These are phyloP conservation scores for Oceanodroma leucorhoa DNA, from an alignment of 2,797 vertebrate species.

Conservation along the genomic window DNA sequence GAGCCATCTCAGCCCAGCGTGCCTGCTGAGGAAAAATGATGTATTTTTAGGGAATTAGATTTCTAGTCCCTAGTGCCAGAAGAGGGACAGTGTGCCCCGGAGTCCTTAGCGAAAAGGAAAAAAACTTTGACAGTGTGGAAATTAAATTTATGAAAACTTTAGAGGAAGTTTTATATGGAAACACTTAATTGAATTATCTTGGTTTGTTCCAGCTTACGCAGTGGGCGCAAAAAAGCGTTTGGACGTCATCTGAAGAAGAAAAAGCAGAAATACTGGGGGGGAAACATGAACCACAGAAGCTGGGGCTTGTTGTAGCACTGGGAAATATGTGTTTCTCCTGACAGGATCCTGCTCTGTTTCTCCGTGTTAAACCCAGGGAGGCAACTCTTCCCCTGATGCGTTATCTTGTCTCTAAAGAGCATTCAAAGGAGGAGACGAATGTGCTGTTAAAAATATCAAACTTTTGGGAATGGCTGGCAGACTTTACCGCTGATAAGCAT, in stretches of 20 bases:
- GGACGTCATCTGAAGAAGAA: neutral
- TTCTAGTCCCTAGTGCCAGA: neutral
- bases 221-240: neutral
- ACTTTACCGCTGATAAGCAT: neutral
- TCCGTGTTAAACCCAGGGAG: neutral
- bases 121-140: neutral
- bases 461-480: constrained; percentile 43
- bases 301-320: neutral
- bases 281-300: neutral
- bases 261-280: neutral
- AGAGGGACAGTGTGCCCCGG: neutral
- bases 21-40: neutral
- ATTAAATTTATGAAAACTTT: neutral
- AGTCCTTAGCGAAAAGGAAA: neutral
- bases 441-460: constrained; percentile 54
- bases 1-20: neutral
- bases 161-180: neutral
- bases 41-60: neutral
- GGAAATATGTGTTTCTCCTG: neutral
- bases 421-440: constrained; percentile 41
- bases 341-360: neutral
- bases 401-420: constrained; percentile 43
- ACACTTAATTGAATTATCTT: neutral
- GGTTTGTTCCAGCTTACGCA: neutral
- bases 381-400: neutral